Percentiles rank a stretch among this genome's conserved stretches.
Conservation (phyloP, 2,113 vertebrate genomes). For the Nothobranchius kuhntae region DNA sequence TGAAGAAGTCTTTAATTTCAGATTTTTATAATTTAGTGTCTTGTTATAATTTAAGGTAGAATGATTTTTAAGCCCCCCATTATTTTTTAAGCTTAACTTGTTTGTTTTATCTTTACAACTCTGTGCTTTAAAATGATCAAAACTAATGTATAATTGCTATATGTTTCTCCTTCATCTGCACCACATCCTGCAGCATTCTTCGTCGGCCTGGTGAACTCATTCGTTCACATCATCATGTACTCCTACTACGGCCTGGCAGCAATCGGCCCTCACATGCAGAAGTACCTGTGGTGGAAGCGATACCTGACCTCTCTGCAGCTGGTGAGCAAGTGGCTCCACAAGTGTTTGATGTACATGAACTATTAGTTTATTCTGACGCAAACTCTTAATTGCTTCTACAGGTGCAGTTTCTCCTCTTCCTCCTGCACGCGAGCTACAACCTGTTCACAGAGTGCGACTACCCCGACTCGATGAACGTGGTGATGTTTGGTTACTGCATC, state of each 20-base stretch:
- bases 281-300: slow-evolving; percentile 81
- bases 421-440: slow-evolving; percentile 75
- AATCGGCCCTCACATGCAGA: slow-evolving; percentile 73
- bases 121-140: too few species aligned
- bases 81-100: too few species aligned
- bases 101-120: too few species aligned
- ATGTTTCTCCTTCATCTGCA: too few species aligned
- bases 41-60: too few species aligned
- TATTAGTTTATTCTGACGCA: not conserved
- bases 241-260: slow-evolving; percentile 77
- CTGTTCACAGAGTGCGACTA: slow-evolving; percentile 78
- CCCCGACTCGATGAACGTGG: slow-evolving; percentile 69
- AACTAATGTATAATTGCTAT: too few species aligned
- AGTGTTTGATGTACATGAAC: not conserved
- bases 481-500: slow-evolving; percentile 74
- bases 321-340: slow-evolving; percentile 63
- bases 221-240: slow-evolving; percentile 80
- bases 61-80: too few species aligned
- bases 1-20: too few species aligned
- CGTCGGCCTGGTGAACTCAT: slow-evolving; percentile 78
- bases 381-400: slow-evolving; percentile 40
- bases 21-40: too few species aligned
- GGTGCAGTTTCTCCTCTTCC: slow-evolving; percentile 79
- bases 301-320: slow-evolving; percentile 82
- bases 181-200: slow-evolving; percentile 74